Base-by-base conservation (phyloP, 2,797 vertebrate genomes). In the Catamblyrhynchus diadema region DNA sequence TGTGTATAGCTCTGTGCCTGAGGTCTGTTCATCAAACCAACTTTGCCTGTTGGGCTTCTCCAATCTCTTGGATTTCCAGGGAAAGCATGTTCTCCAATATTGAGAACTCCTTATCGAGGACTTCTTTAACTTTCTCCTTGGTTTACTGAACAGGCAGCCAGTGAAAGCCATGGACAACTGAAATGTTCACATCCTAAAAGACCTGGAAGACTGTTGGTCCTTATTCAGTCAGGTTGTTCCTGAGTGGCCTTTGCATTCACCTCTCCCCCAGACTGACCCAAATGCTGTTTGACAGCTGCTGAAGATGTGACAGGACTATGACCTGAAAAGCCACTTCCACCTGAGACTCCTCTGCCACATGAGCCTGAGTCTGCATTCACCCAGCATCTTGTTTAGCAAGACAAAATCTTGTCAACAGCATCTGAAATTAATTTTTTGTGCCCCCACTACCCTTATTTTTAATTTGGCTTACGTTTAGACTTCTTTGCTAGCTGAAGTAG, bases 11-110 rank as follows among this genome's bases (percentile, higher is more conserved):
- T 75, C 41, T 53, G 25, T 69, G 28, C 32, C 22, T 30, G 65
- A 75, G 22, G 18, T 25, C 42, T 74, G 12, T 25, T 69, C 14
- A 10, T 45, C 3, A 4, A 85, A 35, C 22, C 39, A 79, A 4
- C 24, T 61, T 86, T 86, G 28, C 28, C 16, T 22, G 3, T 25
- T 33, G n/a, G 4, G 48, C 33, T 79, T 88, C 30, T 66, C 17
- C 39, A 73, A 2, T 23, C 47, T 42, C 59, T 53, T 48, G 8
- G 28, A 27, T 82, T 91, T 85, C 42, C 16, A 30, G 39, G 22
- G 23, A 72, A 51, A n/a, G 3, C 0, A 1, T 45, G 6, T 54
- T 79, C 20, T 82, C 42, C 41, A 54, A 7, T 41, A 23, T 0
- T 61, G 42, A 69, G 35, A 60, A 33, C 30, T 74, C 22, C 41